Evolutionary conservation across 53 echinoderm and acorn worm genomes (phyloP), one percentile per base, ranked within the genome.

Genomic region (Antedon mediterranea): DNA sequence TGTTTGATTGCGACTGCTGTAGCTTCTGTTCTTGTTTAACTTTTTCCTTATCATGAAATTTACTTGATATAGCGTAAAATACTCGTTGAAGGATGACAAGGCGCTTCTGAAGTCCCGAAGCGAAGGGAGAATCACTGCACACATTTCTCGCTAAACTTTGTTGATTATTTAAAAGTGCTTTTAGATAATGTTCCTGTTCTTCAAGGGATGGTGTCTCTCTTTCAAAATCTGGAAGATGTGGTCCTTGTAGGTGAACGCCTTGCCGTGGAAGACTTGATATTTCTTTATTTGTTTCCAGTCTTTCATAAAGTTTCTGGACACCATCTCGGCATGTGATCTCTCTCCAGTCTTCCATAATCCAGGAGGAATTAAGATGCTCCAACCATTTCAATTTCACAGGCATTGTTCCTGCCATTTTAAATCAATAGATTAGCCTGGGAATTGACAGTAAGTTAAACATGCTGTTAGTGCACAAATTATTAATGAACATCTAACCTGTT

Each of bases 41-140:
- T 75, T 97, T 97, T 70, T 97, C 97, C 82, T 87, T 92, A 83
- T 97, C 97, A 73, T 97, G 97, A 76, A 89, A 97, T 78, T 97
- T 97, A 81, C 78, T 92, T 29, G 97, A 97, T 34, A 97, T 92
- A 37, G 91, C 87, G 33, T 92, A 89, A 73, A 97, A 97, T 11
- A 92, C 84, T 32, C 97, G 79, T 26, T 85, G 82, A 30, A 97
- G 85, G 26, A 92, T 84, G 28, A 87, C 82, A 37, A 97, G 86
- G 18, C 97, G 87, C 73, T 97, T 97, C 44, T 87, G 85, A 44
- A 97, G 85, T 9, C 86, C 84, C 0, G 86, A 82, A 7, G 92
- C 85, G 33, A 97, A 97, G 0, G 97, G 92, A 15, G 97, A 97
- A 71, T 89, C 97, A 0, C 92, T 83, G 72, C 92, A 97, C 32